These are phyloP conservation scores for Malurus cyaneus DNA, from an alignment of 2,113 vertebrate genomes.

Conservation along the genomic window DNA sequence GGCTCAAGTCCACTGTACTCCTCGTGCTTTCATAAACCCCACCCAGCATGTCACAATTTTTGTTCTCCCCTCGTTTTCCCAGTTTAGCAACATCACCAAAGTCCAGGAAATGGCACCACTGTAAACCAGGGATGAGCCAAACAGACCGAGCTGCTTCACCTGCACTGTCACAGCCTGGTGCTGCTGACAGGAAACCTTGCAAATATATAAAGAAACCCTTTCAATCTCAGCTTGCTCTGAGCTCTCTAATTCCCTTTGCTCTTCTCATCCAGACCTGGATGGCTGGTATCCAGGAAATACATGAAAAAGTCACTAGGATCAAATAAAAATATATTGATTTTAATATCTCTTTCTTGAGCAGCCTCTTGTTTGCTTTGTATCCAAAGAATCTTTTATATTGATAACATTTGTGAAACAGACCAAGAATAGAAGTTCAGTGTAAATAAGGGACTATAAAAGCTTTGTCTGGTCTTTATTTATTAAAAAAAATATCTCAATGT, in stretches of 20 bases:
- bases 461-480: background rate
- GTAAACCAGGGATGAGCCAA: background rate
- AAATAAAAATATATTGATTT: background rate
- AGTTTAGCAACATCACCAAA: background rate
- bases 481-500: background rate
- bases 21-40: background rate
- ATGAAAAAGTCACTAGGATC: background rate
- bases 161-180: background rate
- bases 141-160: background rate
- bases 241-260: background rate
- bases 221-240: background rate
- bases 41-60: background rate
- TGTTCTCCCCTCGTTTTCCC: background rate
- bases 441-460: background rate
- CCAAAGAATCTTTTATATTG: background rate
- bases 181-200: background rate
- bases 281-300: background rate
- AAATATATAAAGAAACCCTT: background rate
- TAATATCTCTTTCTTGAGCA: background rate
- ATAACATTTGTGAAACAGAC: background rate
- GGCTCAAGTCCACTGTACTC: constrained; percentile 79
- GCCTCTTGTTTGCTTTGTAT: background rate
- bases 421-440: background rate
- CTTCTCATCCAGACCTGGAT: too few relatives aligned
- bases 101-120: background rate